Conservation (phyloP, 2,113 vertebrate genomes). For the Miniopterus natalensis region DNA sequence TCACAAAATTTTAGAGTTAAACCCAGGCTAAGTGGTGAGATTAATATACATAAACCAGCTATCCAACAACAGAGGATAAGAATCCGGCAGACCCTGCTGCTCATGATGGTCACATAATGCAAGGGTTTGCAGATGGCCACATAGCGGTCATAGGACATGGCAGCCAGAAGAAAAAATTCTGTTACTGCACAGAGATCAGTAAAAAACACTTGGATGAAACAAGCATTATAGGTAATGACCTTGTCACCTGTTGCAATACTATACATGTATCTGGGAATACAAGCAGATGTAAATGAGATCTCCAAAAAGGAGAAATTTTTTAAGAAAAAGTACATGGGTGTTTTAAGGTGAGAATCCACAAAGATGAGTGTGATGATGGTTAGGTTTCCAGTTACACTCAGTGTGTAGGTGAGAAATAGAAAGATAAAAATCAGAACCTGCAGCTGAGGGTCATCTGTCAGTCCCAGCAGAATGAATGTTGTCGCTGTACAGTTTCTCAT, state of each 20-base stretch:
- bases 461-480: slow-evolving; percentile 39
- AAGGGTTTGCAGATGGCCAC: slow-evolving; percentile 51
- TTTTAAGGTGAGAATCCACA: no score
- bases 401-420: no score
- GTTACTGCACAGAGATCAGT: neutral
- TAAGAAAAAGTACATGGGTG: no score
- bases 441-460: slow-evolving; percentile 5
- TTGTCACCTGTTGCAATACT: slow-evolving; percentile 48
- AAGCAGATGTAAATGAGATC: no score
- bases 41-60: slow-evolving; percentile 37
- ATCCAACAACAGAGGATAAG: slow-evolving; percentile 60
- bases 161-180: slow-evolving; percentile 60
- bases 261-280: slow-evolving; percentile 43
- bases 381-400: no score
- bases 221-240: slow-evolving; percentile 43
- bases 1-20: slow-evolving; percentile 50
- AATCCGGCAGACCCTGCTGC: neutral
- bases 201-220: neutral
- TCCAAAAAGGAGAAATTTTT: no score
- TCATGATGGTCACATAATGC: slow-evolving; percentile 66
- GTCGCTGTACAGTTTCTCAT: slow-evolving; percentile 4
- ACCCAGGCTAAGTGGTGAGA: slow-evolving; percentile 31
- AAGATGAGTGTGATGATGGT: no score
- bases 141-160: no score
- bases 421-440: no score